These are phyloP conservation scores for Parotocinclus haroldoi DNA, from an alignment of 2,797 vertebrate genomes.

Conservation along the genomic window DNA sequence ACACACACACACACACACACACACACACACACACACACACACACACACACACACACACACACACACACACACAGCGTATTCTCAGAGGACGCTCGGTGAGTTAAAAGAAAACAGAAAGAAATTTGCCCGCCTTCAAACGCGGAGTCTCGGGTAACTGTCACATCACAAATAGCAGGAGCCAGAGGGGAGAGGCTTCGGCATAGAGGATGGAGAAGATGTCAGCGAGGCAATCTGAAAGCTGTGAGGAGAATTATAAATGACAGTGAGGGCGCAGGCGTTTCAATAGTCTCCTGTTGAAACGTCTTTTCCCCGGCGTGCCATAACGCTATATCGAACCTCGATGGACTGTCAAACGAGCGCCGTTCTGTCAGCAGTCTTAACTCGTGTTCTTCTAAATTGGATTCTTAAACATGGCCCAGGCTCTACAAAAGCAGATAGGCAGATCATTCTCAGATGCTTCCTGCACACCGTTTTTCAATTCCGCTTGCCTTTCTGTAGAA, in stretches of 20 bases:
- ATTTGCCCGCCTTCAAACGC: conserved; percentile 34
- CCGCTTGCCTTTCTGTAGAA: conserved; percentile 16
- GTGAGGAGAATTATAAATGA: conserved; percentile 46
- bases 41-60: conserved; percentile 60
- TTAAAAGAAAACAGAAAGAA: conserved; percentile 51
- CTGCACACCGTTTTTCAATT: conserved; percentile 22
- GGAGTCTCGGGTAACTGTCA: conserved; percentile 60
- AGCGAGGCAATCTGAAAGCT: conserved; percentile 40
- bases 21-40: too few relatives aligned
- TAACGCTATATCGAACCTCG: conserved; percentile 1
- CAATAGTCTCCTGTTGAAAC: conserved; percentile 5
- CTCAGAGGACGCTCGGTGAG: conserved; percentile 59
- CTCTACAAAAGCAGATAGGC: neutral
- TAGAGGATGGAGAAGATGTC: conserved; percentile 63
- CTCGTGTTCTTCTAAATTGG: neutral
- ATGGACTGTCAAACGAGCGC: conserved; percentile 1
- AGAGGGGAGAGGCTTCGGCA: conserved; percentile 70
- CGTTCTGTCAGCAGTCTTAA: too few relatives aligned
- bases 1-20: too few relatives aligned
- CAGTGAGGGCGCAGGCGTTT: conserved; percentile 2
- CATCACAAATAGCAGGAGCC: conserved; percentile 64
- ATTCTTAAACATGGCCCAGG: conserved; percentile 2
- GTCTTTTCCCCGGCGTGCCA: too few relatives aligned
- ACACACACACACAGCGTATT: conserved; percentile 65
- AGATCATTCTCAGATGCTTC: neutral